Base-by-base conservation (phyloP, 2,888 invertebrate species). In the Phengaris arion region DNA sequence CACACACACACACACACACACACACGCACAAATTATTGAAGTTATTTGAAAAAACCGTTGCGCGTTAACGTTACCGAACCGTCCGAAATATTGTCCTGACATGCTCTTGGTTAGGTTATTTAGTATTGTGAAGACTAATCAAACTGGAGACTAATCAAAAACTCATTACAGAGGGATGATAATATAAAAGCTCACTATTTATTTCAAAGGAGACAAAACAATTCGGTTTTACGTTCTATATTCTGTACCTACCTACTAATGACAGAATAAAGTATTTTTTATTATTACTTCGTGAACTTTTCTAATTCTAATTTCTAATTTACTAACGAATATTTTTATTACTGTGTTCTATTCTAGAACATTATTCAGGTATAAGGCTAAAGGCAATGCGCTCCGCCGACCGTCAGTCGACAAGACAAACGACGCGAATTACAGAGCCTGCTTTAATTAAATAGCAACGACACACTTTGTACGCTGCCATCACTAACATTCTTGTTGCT, bases 371-470 rank as follows among this genome's bases (percentile, higher is more conserved):
- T 10, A 64, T 12, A 64, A 22, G 8, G 64, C 52, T 52, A 1
- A 9, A 52, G 12, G 52, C 4, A 52, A 22, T 3, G 22, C 22
- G 64, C 2, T 22, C 35, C 6, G 35, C 10, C 64, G 35, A 35
- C 12, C 64, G 64, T 64, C 64, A 45, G 64, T 35, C 64, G 35
- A 45, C 35, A 35, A 35, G 64, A 64, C 45, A 64, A 64, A 64
- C 64, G 64, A 64, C 64, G 64, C 64, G 35, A 64, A 35, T 45
- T 10, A 13, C 35, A 64, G 64, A 12, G 35, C 64, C 64, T 10
- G 13, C 12, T 64, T 64, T 64, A 64, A 64, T 64, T 45, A 64
- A 64, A 35, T 64, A 64, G 64, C 64, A 64, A 64, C 64, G 35
- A 45, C 64, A 35, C 64, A 35, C 35, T 45, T 35, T 45, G 64